A percentile compares a stretch with the other conserved stretches of the same genome.
Evolutionary conservation across 2,113 vertebrate genomes (phyloP).

Genomic region (Phalacrocorax brasilianus): DNA sequence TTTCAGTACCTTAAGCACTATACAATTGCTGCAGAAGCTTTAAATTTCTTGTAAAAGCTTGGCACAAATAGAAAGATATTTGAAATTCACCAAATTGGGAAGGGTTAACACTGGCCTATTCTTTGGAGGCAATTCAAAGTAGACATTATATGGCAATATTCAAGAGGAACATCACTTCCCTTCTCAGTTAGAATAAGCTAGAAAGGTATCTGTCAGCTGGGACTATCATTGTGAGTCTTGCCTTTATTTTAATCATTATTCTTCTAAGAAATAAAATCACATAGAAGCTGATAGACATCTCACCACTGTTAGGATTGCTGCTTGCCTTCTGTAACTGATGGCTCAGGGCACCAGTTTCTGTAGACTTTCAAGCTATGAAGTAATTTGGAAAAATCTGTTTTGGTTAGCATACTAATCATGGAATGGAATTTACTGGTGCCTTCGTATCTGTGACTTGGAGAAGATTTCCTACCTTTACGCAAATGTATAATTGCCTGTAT

Average conservation of each 20-base stretch:
- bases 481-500: not conserved
- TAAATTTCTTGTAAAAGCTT: not conserved
- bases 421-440: not conserved
- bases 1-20: not conserved
- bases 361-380: not conserved
- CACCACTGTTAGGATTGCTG: not conserved
- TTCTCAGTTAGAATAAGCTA: not conserved
- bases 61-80: not conserved
- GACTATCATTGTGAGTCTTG: not conserved
- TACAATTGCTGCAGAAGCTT: not conserved
- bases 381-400: not conserved
- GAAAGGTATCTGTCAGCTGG: not conserved
- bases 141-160: not conserved
- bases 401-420: not conserved
- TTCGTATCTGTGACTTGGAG: not conserved
- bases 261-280: not conserved
- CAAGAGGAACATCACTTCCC: not conserved
- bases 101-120: not conserved
- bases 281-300: not conserved
- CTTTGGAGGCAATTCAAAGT: not conserved
- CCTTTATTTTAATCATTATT: not conserved
- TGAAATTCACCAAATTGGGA: not conserved
- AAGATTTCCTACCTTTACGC: not conserved
- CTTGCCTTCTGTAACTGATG: not conserved
- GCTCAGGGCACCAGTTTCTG: not conserved